A percentile compares a stretch with the other conserved stretches of the same genome.
Conservation (phyloP, 2,113 vertebrate species). For the Alces alces region DNA sequence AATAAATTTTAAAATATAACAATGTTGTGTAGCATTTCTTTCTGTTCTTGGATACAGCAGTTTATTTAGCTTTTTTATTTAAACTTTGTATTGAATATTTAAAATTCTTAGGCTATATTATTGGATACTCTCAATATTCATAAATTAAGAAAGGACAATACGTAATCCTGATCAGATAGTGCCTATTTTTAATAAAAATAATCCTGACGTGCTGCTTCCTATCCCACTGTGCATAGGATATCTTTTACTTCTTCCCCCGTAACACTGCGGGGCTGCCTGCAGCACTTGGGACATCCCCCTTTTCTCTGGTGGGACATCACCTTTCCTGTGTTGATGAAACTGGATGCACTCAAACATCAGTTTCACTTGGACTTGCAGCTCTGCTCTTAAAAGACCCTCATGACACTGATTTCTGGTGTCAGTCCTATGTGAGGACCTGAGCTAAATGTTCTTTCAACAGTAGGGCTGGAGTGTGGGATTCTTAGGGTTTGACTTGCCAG, state of each 20-base stretch:
- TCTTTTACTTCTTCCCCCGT: not conserved
- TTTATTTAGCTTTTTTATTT: not conserved
- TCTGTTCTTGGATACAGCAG: not conserved
- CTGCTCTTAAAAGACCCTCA: not conserved
- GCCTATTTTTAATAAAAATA: not conserved
- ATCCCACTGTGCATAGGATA: rapidly evolving
- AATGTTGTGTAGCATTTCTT: not conserved
- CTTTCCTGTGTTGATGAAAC: not conserved
- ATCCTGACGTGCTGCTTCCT: not conserved
- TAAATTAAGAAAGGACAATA: not conserved
- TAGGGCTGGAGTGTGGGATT: rapidly evolving
- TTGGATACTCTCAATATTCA: not conserved
- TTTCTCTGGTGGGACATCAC: too few relatives aligned
- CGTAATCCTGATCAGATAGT: not conserved
- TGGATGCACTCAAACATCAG: not conserved
- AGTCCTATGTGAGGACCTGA: not conserved
- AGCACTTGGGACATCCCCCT: too few relatives aligned
- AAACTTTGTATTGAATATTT: not conserved
- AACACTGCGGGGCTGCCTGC: rapidly evolving
- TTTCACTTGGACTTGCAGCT: not conserved
- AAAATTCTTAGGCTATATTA: not conserved
- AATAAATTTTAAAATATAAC: not conserved
- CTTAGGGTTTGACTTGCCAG: not conserved
- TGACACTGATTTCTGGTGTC: not conserved
- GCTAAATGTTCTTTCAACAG: not conserved